phyloP scores from a whole-genome alignment of 2,797 vertebrate genomes.

The Apodemus agrarius region DNA sequence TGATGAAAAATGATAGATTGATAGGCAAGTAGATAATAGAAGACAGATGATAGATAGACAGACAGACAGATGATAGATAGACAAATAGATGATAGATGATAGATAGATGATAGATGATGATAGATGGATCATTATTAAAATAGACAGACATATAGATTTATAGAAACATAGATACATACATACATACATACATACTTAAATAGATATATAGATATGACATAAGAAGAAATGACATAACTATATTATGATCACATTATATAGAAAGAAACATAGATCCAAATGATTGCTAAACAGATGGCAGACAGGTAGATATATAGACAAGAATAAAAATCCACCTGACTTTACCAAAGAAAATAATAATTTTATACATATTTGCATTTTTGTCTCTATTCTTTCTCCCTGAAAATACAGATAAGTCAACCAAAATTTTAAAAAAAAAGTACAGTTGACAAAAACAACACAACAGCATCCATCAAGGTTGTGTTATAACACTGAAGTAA shows the following conservation, averaged over 20 bases:
- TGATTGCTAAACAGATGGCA: not conserved
- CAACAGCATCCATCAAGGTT: conserved; percentile 31
- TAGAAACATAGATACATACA: not conserved
- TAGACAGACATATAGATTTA: not conserved
- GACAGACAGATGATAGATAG: not conserved
- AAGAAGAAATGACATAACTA: no score
- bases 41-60: not conserved
- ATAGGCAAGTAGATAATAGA: not conserved
- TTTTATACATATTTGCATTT: not conserved
- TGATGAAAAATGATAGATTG: not conserved
- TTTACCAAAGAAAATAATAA: not conserved
- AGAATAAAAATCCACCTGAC: not conserved
- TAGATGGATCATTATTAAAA: not conserved
- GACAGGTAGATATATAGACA: not conserved
- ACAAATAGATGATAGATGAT: not conserved
- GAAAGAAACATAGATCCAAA: not conserved
- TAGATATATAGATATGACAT: not conserved
- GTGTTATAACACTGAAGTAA: not conserved
- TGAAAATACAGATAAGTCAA: not conserved
- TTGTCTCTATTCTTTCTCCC: not conserved
- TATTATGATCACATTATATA: no score
- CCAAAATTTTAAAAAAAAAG: conserved; percentile 35
- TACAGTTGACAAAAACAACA: conserved; percentile 6
- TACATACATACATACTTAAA: not conserved
- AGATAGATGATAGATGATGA: not conserved